Base-by-base conservation (phyloP, 2,888 invertebrate species). In the Eudemis profundana region DNA sequence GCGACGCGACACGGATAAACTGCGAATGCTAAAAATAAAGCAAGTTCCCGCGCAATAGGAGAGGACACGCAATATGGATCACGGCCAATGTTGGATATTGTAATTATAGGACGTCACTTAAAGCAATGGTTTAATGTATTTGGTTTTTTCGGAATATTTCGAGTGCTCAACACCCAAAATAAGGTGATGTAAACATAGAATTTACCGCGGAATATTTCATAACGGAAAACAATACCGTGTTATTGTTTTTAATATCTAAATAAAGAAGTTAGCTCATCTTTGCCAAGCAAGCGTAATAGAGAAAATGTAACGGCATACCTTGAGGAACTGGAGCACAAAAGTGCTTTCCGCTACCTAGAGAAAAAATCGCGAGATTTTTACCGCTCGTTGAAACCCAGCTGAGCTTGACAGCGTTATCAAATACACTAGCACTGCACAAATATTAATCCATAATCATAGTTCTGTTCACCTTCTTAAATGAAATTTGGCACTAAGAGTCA, bases 51-150 rank as follows among this genome's bases (percentile, higher is more conserved):
- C 91, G 91, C 86, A 89, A 84, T 89, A 89, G 27, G 15, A 81
- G 81, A 83, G 79, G 84, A 85, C 86, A 83, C 84, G 85, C 79
- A 85, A 90, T 90, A 88, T 91, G 91, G 91, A 91, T 90, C 91
- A 91, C 84, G 90, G 91, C 90, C 91, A 90, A 84, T 79, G 76
- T 75, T 78, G 81, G 76, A 77, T 75, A 78, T 76, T 78, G 84
- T 87, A 85, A 85, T 86, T 83, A 79, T 74, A 61, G 50, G 51
- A 51, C 38, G 50, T 50, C 51, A 36, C 57, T 60, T 53, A 17
- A 53, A n/a, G 19, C 19, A 47, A 47, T 40, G 14, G 12, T 53
- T 29, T 53, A 65, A 56, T 40, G 47, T 38, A 23, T 63, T 14
- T 10, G 23, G 44, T 8, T 23, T 59, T 19, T 14, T 15, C 2